phyloP scores from a whole-genome alignment of 2,113 vertebrate species.

The Pogona vitticeps region DNA sequence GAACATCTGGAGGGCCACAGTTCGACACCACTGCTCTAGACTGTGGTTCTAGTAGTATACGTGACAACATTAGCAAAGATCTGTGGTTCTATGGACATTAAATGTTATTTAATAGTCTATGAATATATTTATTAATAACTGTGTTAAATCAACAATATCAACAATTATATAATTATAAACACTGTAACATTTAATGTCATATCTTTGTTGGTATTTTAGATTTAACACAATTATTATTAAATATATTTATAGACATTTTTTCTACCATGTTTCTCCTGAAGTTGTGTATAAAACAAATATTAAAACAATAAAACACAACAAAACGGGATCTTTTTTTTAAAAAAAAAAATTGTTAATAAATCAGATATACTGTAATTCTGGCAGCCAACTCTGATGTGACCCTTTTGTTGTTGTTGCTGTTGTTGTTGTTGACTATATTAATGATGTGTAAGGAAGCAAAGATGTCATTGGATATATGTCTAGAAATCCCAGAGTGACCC shows the following conservation, averaged over 20 bases:
- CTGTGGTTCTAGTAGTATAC: no score
- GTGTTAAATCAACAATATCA: no score
- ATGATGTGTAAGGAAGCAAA: neutral
- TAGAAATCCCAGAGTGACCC: neutral
- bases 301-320: neutral
- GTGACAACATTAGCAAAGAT: no score
- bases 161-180: no score
- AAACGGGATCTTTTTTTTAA: neutral
- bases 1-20: no score
- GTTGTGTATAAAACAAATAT: neutral
- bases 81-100: no score
- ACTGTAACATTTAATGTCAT: neutral
- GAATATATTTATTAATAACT: no score
- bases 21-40: no score
- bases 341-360: neutral
- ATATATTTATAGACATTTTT: neutral
- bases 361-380: neutral
- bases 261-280: neutral
- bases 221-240: neutral
- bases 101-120: no score
- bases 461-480: neutral
- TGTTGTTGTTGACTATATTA: no score
- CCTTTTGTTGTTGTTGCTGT: neutral
- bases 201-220: neutral
- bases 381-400: neutral